Evolutionary conservation across 1,140 invertebrate genomes (phyloP).

Genomic region (Zaprionus davidi): DNA sequence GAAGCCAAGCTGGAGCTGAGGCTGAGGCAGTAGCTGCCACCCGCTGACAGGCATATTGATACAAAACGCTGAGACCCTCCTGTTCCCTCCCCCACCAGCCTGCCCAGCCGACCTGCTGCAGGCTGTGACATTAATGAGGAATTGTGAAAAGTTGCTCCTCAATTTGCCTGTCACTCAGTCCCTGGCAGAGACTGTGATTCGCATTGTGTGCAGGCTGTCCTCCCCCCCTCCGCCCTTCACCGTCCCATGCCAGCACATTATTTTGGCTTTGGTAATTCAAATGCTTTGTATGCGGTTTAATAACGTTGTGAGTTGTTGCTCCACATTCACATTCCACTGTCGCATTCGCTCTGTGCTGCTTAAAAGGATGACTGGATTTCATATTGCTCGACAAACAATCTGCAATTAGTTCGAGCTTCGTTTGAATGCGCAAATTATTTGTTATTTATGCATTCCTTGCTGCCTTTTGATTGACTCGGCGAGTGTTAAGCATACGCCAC

Average conservation of each 20-base stretch:
- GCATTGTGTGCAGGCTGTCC: slow-evolving; percentile 16
- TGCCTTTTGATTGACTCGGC: slow-evolving; percentile 12
- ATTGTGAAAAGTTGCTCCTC: slow-evolving; percentile 54
- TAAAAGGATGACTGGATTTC: neutral
- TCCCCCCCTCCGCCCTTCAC: too few relatives aligned
- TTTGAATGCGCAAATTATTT: neutral
- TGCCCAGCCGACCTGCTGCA: neutral
- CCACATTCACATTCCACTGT: neutral
- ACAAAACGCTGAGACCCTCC: slow-evolving; percentile 13
- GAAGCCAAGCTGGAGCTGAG: slow-evolving; percentile 3
- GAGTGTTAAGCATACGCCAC: slow-evolving; percentile 40
- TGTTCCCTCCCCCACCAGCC: neutral
- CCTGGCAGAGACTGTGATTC: slow-evolving; percentile 19
- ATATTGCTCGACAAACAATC: neutral
- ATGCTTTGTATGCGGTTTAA: slow-evolving; percentile 24
- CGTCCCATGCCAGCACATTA: neutral
- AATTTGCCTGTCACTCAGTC: slow-evolving; percentile 55
- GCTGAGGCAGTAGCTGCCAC: neutral
- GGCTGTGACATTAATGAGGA: slow-evolving; percentile 68
- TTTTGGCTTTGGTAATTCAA: slow-evolving; percentile 28
- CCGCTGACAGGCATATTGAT: slow-evolving; percentile 50
- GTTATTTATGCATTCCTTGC: neutral
- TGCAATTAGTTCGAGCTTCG: slow-evolving; percentile 2
- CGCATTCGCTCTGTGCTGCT: neutral
- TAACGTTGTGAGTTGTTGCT: neutral